Conservation (phyloP, 2,888 invertebrate species). For the Ophioninae sp. region DNA sequence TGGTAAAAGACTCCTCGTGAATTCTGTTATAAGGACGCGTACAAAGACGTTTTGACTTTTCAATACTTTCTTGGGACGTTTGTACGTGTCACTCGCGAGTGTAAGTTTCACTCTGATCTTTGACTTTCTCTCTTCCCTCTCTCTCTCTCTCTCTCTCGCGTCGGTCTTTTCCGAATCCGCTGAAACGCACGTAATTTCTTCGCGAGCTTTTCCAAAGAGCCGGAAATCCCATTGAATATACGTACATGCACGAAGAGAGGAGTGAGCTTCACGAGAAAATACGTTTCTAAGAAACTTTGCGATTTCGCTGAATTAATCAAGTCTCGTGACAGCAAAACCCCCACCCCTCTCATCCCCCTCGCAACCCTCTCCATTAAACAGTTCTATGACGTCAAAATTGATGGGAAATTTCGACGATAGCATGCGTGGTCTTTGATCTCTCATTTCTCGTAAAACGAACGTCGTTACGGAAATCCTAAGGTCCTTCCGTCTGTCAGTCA, state of each 20-base stretch:
- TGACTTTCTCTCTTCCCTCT: constrained; percentile 49
- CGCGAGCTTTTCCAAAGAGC: constrained; percentile 52
- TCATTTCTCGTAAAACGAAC: constrained; percentile 16
- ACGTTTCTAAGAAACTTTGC: constrained; percentile 20
- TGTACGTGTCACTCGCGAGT: constrained; percentile 27
- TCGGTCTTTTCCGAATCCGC: constrained; percentile 56
- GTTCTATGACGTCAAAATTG: constrained; percentile 22
- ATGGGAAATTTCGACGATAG: constrained; percentile 16
- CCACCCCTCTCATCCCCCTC: no score
- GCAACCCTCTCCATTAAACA: constrained; percentile 4
- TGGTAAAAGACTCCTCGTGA: constrained; percentile 74
- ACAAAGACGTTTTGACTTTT: constrained; percentile 76
- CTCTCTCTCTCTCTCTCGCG: constrained; percentile 47
- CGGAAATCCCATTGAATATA: constrained; percentile 50
- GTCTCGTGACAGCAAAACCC: constrained; percentile 15
- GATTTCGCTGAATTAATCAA: constrained; percentile 59
- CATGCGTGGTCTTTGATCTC: constrained; percentile 45
- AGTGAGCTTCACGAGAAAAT: constrained; percentile 38
- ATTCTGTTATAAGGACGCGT: constrained; percentile 72
- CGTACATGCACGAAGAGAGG: constrained; percentile 4
- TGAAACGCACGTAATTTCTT: constrained; percentile 55
- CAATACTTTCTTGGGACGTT: constrained; percentile 48
- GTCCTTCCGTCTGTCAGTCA: not conserved
- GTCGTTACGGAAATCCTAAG: constrained; percentile 45
- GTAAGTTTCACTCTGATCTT: constrained; percentile 60